Evolutionary conservation across 2,797 vertebrate species (phyloP), one percentile per base, ranked within the genome.

Genomic region (Poecilia gillii): DNA sequence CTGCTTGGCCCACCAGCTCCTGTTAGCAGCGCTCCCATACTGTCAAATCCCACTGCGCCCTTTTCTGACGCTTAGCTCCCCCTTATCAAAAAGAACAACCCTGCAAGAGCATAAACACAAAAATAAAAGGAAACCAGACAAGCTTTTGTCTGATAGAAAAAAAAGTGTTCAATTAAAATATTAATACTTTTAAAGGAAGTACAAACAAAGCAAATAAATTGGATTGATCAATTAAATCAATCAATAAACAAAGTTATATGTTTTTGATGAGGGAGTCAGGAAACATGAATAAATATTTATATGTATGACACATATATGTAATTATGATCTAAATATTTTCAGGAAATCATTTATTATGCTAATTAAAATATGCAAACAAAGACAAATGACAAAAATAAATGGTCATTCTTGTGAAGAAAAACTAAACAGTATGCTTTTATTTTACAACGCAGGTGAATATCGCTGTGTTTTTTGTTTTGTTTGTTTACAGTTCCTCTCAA

Each of bases 11-110:
- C 6, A 33, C n/a, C 0, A 66, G 55, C 51, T 81, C 49, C 77
- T 23, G 62, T 83, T 80, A 75, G 41, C 80, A 13, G 73, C 55
- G 41, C 43, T 41, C 43, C 13, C 41, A 46, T 45, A 71, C 43
- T 45, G 68, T 71, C 43, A 71, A 70, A n/a, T 70, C 66, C 23
- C 66, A 12, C 23, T 13, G 41, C 36, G n/a, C 20, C 39, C 66
- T 25, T 70, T 43, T 71, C 16, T 71, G 16, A 46, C 0, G 41
- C 13, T 7, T 1, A 25, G 13, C 14, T 16, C n/a, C 25, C 68
- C 41, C 12, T 13, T 8, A 28, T 45, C 43, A 46, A 71, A 68
- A 71, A 71, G 25, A 45, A 71, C 41, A 70, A 46, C 68, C 46
- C 68, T 71, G 13, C 7, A n/a, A 28, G 68, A 3, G 25, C 11